Conservation (phyloP, 2,797 vertebrate genomes). For the Myotis daubentonii region DNA sequence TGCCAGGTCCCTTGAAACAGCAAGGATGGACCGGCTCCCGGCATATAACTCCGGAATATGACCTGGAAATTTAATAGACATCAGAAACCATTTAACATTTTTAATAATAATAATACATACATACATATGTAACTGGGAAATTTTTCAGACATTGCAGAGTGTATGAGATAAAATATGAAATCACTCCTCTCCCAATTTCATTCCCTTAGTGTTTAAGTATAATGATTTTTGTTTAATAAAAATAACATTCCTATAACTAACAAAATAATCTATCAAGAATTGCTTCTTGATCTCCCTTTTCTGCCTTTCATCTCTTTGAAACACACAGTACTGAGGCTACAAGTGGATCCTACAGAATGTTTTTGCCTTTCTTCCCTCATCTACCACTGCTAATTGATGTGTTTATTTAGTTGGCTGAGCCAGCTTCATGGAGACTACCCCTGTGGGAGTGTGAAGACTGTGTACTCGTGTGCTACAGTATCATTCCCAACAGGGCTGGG, state of each 20-base stretch:
- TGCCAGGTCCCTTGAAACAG: too few relatives aligned
- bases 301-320: background rate
- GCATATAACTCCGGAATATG: conserved; percentile 8
- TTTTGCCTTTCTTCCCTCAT: background rate
- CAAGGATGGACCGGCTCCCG: too few relatives aligned
- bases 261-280: conserved; percentile 29
- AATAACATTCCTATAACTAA: background rate
- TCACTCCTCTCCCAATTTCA: background rate
- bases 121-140: background rate
- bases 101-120: background rate
- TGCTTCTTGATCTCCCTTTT: background rate
- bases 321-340: background rate
- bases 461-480: background rate
- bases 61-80: conserved; percentile 37
- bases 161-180: conserved; percentile 32
- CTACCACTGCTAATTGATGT: conserved; percentile 37
- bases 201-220: background rate
- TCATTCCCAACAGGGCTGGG: background rate
- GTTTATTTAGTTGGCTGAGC: conserved; percentile 39
- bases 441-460: background rate
- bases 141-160: background rate
- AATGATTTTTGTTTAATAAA: background rate
- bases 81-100: background rate
- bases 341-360: background rate
- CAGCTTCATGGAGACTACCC: background rate